Percentiles rank a stretch among this genome's conserved stretches.
phyloP scores from a whole-genome alignment of 2,113 vertebrate species.

The Merops nubicus region DNA sequence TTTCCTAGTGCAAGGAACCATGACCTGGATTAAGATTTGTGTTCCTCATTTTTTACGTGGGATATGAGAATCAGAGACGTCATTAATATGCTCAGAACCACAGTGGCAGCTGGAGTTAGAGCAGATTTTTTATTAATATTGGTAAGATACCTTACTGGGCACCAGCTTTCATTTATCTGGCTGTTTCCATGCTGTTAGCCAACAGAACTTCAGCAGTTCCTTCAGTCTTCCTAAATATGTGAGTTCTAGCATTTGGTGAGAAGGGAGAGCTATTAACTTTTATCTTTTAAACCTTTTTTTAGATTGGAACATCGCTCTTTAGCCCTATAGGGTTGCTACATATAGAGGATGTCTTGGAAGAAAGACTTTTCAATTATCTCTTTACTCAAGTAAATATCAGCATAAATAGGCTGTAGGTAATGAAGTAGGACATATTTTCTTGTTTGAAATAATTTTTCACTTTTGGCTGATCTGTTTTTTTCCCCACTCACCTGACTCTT shows the following conservation, averaged over 20 bases:
- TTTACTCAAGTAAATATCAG: neutral
- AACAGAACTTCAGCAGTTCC: neutral
- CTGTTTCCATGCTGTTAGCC: neutral
- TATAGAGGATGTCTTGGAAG: neutral
- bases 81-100: accelerated
- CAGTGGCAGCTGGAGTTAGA: neutral
- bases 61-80: neutral
- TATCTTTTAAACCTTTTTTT: neutral
- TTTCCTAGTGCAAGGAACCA: neutral
- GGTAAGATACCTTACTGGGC: neutral
- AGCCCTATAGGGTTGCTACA: neutral
- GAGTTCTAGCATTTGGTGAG: neutral
- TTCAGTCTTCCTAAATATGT: too few species aligned
- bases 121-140: neutral
- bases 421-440: neutral
- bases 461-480: neutral
- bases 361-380: neutral
- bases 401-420: neutral
- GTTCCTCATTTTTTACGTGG: neutral
- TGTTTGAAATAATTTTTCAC: neutral
- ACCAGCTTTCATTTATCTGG: neutral
- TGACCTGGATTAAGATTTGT: neutral
- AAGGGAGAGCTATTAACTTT: neutral
- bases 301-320: neutral
- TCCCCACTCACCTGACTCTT: neutral